phyloP scores from a whole-genome alignment of 2,113 vertebrate species.

The Stomatorhinus ivindoensis region DNA sequence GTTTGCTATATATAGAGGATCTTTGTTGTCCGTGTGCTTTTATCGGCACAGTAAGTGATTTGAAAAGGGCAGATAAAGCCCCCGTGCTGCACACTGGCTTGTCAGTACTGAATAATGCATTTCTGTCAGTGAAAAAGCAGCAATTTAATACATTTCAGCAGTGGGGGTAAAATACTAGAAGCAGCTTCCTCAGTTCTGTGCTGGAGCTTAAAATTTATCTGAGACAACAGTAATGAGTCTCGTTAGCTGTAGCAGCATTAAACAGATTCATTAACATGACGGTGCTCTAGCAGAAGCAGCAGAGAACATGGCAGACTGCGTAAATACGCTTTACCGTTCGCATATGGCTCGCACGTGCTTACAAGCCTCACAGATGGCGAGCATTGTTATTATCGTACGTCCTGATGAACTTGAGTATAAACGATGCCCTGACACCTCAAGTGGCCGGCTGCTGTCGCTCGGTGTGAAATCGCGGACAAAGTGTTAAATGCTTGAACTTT shows the following conservation, averaged over 20 bases:
- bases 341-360: neutral
- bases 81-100: neutral
- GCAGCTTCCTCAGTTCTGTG: no score
- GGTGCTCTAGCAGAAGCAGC: neutral
- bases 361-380: neutral
- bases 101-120: constrained; percentile 1
- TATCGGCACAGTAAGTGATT: constrained; percentile 1
- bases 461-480: neutral
- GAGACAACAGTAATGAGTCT: neutral
- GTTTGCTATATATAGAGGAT: neutral
- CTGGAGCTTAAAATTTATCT: no score
- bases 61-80: neutral
- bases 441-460: neutral
- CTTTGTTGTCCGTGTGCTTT: neutral
- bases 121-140: neutral
- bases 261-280: neutral
- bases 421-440: neutral
- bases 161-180: neutral
- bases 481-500: neutral
- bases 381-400: neutral
- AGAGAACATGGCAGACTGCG: neutral
- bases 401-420: neutral
- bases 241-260: neutral
- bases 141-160: constrained; percentile 2
- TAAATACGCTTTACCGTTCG: neutral